Evolutionary conservation across 2,113 vertebrate genomes (phyloP).

Genomic region (Ancistrus triradiatus): DNA sequence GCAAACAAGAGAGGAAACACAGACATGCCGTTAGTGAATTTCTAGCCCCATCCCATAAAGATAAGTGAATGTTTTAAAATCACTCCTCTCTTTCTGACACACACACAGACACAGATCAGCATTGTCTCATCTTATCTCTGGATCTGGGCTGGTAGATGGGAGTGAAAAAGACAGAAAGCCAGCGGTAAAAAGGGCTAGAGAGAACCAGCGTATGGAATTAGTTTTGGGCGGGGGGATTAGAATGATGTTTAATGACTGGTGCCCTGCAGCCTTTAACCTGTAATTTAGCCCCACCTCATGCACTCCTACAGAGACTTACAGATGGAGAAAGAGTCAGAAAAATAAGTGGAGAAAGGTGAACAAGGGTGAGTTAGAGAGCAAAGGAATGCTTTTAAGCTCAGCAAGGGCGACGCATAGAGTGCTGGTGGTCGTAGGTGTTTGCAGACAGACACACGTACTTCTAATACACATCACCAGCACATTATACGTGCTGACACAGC

Average conservation of each 20-base stretch:
- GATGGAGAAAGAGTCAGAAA: neutral
- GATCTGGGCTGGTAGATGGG: too few relatives aligned
- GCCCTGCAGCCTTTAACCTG: slow-evolving; percentile 49
- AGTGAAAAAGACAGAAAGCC: neutral
- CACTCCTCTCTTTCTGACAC: slow-evolving; percentile 47
- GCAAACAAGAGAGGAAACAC: slow-evolving; percentile 45
- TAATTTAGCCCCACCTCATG: slow-evolving; percentile 51
- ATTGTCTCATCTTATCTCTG: too few relatives aligned
- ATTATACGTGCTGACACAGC: neutral
- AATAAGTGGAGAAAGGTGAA: slow-evolving; percentile 15
- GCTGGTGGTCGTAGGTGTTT: slow-evolving; percentile 14
- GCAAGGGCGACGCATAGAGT: slow-evolving; percentile 16
- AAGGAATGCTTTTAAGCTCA: slow-evolving; percentile 41
- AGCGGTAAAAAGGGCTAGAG: slow-evolving; percentile 3
- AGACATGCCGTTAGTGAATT: slow-evolving; percentile 59
- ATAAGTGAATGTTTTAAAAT: slow-evolving; percentile 57
- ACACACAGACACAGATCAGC: slow-evolving; percentile 54
- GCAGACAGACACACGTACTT: slow-evolving; percentile 4
- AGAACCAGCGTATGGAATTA: neutral
- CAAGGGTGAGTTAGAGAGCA: neutral
- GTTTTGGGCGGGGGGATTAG: slow-evolving; percentile 15
- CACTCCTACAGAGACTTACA: slow-evolving; percentile 22
- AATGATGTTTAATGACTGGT: slow-evolving; percentile 48
- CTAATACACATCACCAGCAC: neutral
- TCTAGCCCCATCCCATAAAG: slow-evolving; percentile 64